Evolutionary conservation across 2,113 vertebrate genomes (phyloP).

Genomic region (Antigone vipio): DNA sequence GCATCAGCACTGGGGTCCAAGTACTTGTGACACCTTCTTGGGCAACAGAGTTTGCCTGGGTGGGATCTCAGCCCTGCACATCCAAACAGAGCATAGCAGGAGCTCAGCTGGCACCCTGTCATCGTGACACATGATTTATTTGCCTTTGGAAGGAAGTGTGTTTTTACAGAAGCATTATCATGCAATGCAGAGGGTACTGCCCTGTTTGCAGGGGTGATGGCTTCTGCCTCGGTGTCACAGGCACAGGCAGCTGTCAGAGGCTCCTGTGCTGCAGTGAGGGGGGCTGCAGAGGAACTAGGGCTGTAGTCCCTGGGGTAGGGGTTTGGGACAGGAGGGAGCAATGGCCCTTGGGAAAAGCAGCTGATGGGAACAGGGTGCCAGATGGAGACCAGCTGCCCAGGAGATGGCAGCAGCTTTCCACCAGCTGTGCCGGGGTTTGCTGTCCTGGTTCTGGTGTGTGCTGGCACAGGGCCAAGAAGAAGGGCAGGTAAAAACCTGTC

Average conservation of each 20-base stretch:
- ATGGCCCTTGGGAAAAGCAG: background rate
- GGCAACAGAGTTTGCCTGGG: background rate
- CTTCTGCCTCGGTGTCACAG: background rate
- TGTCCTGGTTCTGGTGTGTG: background rate
- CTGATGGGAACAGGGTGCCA: background rate
- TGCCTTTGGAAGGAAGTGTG: background rate
- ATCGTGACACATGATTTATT: fast-evolving
- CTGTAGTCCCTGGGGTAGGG: background rate
- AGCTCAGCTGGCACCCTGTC: background rate
- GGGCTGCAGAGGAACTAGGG: too few relatives aligned
- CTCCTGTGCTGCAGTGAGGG: fast-evolving
- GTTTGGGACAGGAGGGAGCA: background rate
- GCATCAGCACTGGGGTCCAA: background rate
- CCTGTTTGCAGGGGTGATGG: background rate
- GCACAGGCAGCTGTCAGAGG: background rate
- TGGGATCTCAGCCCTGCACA: background rate
- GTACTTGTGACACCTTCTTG: too few relatives aligned
- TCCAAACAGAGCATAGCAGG: background rate
- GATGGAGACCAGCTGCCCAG: background rate
- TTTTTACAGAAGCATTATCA: background rate
- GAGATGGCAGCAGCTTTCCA: slow-evolving; percentile 47
- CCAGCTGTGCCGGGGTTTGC: background rate
- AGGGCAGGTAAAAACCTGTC: background rate
- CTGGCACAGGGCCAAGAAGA: background rate
- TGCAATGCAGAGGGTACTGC: background rate